These are phyloP conservation scores for Parnassius orleans DNA, from an alignment of 2,888 invertebrate genomes.

Conservation along the genomic window DNA sequence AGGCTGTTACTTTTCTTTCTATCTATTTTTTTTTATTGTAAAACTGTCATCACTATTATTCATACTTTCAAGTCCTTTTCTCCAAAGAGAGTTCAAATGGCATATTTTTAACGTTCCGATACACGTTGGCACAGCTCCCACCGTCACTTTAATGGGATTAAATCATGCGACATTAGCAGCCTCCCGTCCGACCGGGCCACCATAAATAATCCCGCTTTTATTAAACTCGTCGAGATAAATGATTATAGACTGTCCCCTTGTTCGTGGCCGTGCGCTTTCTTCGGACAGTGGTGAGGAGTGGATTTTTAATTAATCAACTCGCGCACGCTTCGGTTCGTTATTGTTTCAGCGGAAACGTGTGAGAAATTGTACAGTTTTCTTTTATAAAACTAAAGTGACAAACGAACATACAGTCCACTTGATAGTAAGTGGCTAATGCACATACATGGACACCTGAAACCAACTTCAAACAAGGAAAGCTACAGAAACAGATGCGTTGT, in stretches of 20 bases:
- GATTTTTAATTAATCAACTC: constrained; percentile 28
- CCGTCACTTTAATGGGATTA: constrained; percentile 67
- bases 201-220: constrained; percentile 80
- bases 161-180: constrained; percentile 75
- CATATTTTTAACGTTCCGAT: constrained; percentile 29
- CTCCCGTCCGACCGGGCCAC: constrained; percentile 42
- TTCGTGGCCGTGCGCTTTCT: constrained; percentile 44
- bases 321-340: constrained; percentile 7
- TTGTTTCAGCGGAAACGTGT: constrained; percentile 8
- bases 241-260: constrained; percentile 75
- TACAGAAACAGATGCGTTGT: no score
- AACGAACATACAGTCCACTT: no score
- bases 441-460: no score
- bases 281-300: constrained; percentile 26
- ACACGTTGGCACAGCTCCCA: constrained; percentile 65
- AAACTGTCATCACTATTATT: no score
- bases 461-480: no score
- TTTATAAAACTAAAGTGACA: no score
- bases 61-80: not conserved
- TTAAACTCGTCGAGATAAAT: constrained; percentile 80
- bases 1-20: no score
- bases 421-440: no score
- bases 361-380: not conserved
- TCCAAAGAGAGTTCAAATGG: not conserved
- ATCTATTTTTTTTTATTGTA: no score